These are phyloP conservation scores for Cirrhinus mrigala DNA, from an alignment of 2,797 vertebrate genomes.

Conservation along the genomic window DNA sequence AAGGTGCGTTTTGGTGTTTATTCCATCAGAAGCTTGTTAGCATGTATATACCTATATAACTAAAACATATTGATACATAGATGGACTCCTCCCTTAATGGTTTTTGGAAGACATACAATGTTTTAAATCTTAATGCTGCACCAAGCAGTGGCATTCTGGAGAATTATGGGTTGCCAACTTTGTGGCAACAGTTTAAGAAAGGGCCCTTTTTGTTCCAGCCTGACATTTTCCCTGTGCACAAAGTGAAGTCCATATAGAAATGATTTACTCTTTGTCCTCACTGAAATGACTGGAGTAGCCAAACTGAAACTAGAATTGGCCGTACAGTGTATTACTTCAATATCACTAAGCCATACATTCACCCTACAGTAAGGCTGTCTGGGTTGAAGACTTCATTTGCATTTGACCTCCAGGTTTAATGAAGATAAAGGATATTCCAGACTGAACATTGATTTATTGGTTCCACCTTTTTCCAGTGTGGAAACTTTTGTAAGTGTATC, in stretches of 20 bases:
- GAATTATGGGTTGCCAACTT: conserved; percentile 2
- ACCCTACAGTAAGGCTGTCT: neutral
- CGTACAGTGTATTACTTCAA: neutral
- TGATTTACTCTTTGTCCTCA: neutral
- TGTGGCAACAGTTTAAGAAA: neutral
- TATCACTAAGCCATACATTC: neutral
- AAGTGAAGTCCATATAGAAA: neutral
- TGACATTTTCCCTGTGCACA: neutral
- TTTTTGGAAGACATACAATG: neutral
- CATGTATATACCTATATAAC: neutral
- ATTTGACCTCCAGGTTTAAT: conserved; percentile 36
- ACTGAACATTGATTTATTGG: conserved; percentile 31
- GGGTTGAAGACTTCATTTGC: conserved; percentile 5
- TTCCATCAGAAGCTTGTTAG: neutral
- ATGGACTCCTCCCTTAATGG: neutral
- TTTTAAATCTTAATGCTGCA: conserved; percentile 1
- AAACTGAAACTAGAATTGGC: neutral
- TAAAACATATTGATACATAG: neutral
- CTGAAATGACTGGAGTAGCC: neutral
- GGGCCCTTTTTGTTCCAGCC: neutral
- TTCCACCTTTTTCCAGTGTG: neutral
- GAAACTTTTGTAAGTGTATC: conserved; percentile 1
- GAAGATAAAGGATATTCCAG: conserved; percentile 29
- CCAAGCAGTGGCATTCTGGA: neutral
- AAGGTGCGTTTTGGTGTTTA: neutral